Evolutionary conservation across 2,888 invertebrate species (phyloP), one percentile per base, ranked within the genome.

Genomic region (Fissipunctia ypsillon): DNA sequence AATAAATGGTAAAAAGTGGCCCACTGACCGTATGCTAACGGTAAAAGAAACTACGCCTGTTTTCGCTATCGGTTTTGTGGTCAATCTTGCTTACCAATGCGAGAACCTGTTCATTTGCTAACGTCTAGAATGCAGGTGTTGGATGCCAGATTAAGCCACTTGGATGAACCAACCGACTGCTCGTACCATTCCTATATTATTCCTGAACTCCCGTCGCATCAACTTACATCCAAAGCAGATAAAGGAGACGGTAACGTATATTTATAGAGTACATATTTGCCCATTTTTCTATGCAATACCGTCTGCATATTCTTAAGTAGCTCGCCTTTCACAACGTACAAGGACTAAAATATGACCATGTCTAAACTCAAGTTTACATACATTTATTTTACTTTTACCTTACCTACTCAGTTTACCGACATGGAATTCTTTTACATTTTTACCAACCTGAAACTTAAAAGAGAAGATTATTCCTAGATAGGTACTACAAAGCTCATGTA

Each of bases 1-100:
- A 92, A 92, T 93, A 93, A 92, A 91, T 92, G 89, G 90, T 93
- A 93, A 94, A 95, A 96, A 95, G 92, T 95, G 94, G 92, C 93
- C 93, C 93, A 94, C 92, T 93, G 92, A 91, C 94, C 93, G 90
- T 84, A 70, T 72, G 80, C 84, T 95, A 95, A 95, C 95, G 95
- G 95, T 93, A 93, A 84, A 83, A 83, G 81, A 85, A 85, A 88
- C 87, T 84, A 84, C 85, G 81, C 85, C 87, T 85, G 90, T 90
- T 93, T 93, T 93, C 91, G 90, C 91, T 93, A 89, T 90, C 90
- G 84, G 86, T 87, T 86, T 85, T 89, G 86, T 88, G 87, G 84
- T 83, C 81, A 84, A 85, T 81, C 78, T 77, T 80, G 86, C 76
- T 79, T 79, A 76, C 70, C 73, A 85, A 83, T 77, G 80, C 76